These are phyloP conservation scores for Haliclona indistincta DNA, from an alignment of 37 sponge, comb jelly and placozoan genomes.

Conservation along the genomic window DNA sequence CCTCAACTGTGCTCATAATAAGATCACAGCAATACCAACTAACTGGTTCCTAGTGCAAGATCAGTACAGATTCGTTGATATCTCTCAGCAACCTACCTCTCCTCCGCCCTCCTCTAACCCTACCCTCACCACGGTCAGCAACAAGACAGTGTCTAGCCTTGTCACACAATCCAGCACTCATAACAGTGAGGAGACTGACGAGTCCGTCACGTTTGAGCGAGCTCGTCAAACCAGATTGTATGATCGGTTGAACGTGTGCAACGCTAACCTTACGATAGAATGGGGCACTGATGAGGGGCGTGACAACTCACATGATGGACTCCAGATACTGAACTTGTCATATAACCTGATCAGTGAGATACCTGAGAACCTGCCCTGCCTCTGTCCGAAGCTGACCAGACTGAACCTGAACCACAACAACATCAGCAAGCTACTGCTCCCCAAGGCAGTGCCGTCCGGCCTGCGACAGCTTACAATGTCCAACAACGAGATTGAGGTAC, in stretches of 20 bases:
- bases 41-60: slow-evolving; percentile 32
- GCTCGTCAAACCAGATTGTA: slow-evolving; percentile 32
- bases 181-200: background rate
- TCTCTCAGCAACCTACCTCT: background rate
- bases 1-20: slow-evolving; percentile 49
- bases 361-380: slow-evolving; percentile 75
- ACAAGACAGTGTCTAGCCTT: background rate
- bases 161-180: background rate
- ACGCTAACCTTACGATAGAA: slow-evolving; percentile 38
- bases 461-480: slow-evolving; percentile 67
- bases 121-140: background rate
- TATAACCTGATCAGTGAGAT: slow-evolving; percentile 56
- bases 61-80: background rate
- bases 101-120: background rate
- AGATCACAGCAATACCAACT: slow-evolving; percentile 53
- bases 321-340: slow-evolving; percentile 58
- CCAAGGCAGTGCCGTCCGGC: slow-evolving; percentile 45
- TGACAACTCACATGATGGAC: slow-evolving; percentile 46
- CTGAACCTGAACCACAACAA: slow-evolving; percentile 70
- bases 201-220: background rate
- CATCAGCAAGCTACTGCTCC: slow-evolving; percentile 50
- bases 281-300: slow-evolving; percentile 17
- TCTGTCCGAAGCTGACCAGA: slow-evolving; percentile 72
- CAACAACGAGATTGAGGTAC: slow-evolving; percentile 32
- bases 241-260: slow-evolving; percentile 59